Base-by-base conservation (phyloP, 1,140 invertebrate genomes). In the Latrodectus geometricus region DNA sequence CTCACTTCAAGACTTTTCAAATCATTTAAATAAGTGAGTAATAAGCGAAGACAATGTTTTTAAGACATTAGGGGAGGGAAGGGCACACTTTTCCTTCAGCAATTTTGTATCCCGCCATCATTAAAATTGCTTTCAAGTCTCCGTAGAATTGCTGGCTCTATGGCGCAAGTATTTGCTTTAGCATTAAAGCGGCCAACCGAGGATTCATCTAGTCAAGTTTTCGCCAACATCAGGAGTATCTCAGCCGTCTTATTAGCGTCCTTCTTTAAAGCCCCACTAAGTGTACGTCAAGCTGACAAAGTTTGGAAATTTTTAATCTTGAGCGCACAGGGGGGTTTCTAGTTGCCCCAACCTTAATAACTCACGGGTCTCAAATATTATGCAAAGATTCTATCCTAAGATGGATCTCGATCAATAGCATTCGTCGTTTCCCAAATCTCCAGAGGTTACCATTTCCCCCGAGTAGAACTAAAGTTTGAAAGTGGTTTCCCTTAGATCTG, bases 291-390 rank as follows among this genome's bases (percentile, higher is more conserved):
- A 66, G 75, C 50, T 72, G 68, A 77, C 68, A 35, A 86, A 78
- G 83, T 84, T 86, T 77, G 73, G 83, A 86, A 86, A 86, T 86
- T 86, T 86, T 86, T 86, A 86, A 86, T 86, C 83, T 86, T 68
- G 75, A 72, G 74, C 61, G 54, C 49, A 68, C 49, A 61, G 54
- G 54, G 54, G 54, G 35, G 65, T 61, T 86, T 73, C 83, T 74
- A 84, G 82, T 84, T 84, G 80, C 56, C 52, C n/a, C 54, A 48
- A 56, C 21, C 23, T 73, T 76, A 84, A 75, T 84, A 75, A 82
- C 80, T 82, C 69, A 74, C 80, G 56, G 80, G 48, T 68, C 80
- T 56, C 61, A 65, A 75, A 75, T 75, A 83, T 75, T 86, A 86
- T 86, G 83, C 83, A 86, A 86, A 86, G 83, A 86, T 78, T 86